Conservation (phyloP, 2,113 vertebrate genomes). For the Lathamus discolor region DNA sequence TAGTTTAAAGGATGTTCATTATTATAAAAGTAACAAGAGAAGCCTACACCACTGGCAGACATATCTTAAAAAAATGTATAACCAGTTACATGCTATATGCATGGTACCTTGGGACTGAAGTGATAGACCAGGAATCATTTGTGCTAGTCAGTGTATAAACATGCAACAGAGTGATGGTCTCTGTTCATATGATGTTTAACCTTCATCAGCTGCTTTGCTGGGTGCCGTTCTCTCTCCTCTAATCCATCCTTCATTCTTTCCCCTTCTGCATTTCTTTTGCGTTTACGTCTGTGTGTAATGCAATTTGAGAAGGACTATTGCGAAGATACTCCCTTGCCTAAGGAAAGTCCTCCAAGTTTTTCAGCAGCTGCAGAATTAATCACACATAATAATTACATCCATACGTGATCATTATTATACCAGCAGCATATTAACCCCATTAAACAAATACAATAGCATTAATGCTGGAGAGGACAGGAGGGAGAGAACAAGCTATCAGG, state of each 20-base stretch:
- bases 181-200: not conserved
- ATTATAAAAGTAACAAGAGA: not conserved
- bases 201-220: slow-evolving; percentile 7
- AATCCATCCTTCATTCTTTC: not conserved
- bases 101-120: not conserved
- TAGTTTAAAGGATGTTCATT: not conserved
- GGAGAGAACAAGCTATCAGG: not conserved
- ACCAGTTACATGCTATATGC: not conserved
- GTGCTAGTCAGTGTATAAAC: not conserved
- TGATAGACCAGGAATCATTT: not conserved
- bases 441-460: slow-evolving; percentile 65
- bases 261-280: not conserved
- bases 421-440: slow-evolving; percentile 72
- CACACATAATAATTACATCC: slow-evolving; percentile 63
- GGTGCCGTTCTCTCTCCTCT: not conserved
- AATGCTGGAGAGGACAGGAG: slow-evolving; percentile 7
- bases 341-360: slow-evolving; percentile 46
- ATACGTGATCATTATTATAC: slow-evolving; percentile 55
- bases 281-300: not conserved
- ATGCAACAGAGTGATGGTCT: not conserved
- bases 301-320: slow-evolving; percentile 46
- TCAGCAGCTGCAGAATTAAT: slow-evolving; percentile 59
- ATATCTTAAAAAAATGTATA: slow-evolving; percentile 13
- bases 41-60: not conserved
- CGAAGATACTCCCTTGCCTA: slow-evolving; percentile 34